phyloP scores from a whole-genome alignment of 1,140 invertebrate species.

The Drosophila parabipectinata region DNA sequence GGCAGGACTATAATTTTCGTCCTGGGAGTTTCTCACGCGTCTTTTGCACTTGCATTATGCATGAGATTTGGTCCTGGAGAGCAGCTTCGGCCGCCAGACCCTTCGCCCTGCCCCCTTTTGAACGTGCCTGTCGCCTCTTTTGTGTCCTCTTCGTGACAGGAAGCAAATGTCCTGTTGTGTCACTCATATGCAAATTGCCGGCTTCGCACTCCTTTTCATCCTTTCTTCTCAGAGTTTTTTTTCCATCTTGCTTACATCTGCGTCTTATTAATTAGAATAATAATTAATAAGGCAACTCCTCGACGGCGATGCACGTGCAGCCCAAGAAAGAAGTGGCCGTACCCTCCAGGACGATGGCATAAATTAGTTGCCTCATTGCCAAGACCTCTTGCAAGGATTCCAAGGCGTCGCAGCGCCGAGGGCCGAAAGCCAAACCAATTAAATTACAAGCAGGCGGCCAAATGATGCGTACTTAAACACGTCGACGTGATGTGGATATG shows the following conservation, averaged over 20 bases:
- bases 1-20: conserved; percentile 38
- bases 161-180: conserved; percentile 82
- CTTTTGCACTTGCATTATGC: conserved; percentile 72
- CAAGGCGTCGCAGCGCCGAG: conserved; percentile 12
- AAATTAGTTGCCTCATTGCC: conserved; percentile 74
- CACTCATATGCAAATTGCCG: conserved; percentile 82
- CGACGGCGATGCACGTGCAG: conserved; percentile 64
- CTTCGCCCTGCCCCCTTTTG: conserved; percentile 33
- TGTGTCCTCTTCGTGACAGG: conserved; percentile 64
- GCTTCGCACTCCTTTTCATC: conserved; percentile 32
- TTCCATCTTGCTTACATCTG: conserved; percentile 36
- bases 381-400: conserved; percentile 39
- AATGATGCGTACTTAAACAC: conserved; percentile 82
- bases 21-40: conserved; percentile 69
- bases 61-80: conserved; percentile 49
- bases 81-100: conserved; percentile 1
- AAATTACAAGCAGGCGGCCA: conserved; percentile 74
- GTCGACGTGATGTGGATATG: conserved; percentile 71
- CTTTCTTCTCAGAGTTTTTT: not conserved
- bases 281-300: conserved; percentile 80
- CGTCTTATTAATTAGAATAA: conserved; percentile 83
- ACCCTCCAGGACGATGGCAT: conserved; percentile 42
- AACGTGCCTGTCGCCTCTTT: conserved; percentile 66
- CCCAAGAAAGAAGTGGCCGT: conserved; percentile 16
- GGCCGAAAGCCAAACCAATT: conserved; percentile 70